These are phyloP conservation scores for Ia io DNA, from an alignment of 2,113 vertebrate genomes.

Conservation along the genomic window DNA sequence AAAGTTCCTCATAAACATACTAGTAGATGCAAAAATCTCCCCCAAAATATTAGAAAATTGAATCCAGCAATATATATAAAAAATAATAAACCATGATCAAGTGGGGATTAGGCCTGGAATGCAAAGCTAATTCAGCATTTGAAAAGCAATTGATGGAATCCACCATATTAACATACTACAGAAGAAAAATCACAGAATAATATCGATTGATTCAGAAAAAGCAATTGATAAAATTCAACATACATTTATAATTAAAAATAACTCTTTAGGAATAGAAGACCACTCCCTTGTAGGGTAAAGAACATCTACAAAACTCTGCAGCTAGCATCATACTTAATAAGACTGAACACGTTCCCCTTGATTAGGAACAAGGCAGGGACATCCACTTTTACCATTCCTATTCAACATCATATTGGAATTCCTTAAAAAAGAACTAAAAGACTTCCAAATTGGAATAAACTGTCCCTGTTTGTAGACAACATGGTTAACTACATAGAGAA, in stretches of 20 bases:
- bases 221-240: background rate
- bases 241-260: background rate
- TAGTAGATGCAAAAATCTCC: background rate
- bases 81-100: background rate
- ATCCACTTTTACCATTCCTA: background rate
- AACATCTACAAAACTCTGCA: background rate
- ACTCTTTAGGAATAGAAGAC: background rate
- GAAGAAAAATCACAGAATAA: background rate
- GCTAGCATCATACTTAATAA: background rate
- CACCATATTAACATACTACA: background rate
- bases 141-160: background rate
- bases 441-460: background rate
- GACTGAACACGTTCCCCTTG: background rate
- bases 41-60: background rate
- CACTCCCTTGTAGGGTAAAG: background rate
- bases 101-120: background rate
- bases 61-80: background rate
- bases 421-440: background rate
- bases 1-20: background rate
- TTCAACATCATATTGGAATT: background rate
- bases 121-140: background rate
- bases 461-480: background rate
- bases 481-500: background rate
- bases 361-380: background rate
- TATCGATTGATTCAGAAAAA: conserved; percentile 12